Evolutionary conservation across 2,113 vertebrate species (phyloP).

Genomic region (Rhinichthys klamathensis): DNA sequence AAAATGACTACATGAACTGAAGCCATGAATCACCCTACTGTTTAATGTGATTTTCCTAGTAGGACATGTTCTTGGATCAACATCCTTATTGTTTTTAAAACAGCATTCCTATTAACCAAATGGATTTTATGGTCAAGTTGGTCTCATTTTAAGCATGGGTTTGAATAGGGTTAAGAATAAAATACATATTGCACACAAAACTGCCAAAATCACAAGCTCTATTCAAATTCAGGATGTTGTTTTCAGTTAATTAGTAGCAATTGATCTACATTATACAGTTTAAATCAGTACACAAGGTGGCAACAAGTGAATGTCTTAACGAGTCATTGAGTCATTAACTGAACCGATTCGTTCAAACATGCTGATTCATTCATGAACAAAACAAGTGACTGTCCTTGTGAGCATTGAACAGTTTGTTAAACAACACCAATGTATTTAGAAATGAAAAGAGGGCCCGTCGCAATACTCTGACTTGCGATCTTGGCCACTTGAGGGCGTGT

Average conservation of each 20-base stretch:
- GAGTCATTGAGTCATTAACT: neutral
- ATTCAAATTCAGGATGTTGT: neutral
- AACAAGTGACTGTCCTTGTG: neutral
- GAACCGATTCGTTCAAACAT: neutral
- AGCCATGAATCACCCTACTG: conserved; percentile 2
- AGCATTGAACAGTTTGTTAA: neutral
- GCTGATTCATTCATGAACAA: neutral
- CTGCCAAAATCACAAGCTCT: neutral
- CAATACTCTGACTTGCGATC: neutral
- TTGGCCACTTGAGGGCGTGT: neutral
- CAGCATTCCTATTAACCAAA: neutral
- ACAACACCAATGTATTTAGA: neutral
- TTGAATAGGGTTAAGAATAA: neutral
- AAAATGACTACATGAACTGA: conserved; percentile 20
- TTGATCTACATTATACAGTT: neutral
- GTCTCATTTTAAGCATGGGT: neutral
- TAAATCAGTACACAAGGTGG: neutral
- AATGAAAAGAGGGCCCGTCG: neutral
- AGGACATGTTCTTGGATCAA: neutral
- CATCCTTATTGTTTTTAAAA: neutral
- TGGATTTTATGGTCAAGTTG: neutral
- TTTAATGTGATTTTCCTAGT: conserved; percentile 7
- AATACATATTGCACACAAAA: neutral
- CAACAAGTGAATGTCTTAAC: neutral
- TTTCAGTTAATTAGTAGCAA: neutral